phyloP scores from a whole-genome alignment of 2,113 vertebrate species.

The Phocoena sinus region DNA sequence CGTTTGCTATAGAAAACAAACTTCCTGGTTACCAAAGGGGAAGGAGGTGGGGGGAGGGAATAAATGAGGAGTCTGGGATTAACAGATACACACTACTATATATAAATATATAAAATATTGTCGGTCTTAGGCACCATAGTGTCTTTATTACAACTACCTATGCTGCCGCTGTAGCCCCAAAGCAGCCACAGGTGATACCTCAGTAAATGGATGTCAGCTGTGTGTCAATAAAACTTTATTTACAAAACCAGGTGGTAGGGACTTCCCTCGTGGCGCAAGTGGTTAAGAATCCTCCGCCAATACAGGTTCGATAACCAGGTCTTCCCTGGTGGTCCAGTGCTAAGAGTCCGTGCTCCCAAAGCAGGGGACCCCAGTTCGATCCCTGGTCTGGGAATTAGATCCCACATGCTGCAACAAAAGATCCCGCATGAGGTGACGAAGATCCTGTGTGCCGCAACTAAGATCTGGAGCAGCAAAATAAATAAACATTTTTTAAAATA shows the following conservation, averaged over 20 bases:
- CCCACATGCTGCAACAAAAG: too few species aligned
- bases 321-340: too few species aligned
- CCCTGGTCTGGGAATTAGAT: too few species aligned
- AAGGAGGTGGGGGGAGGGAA: not conserved
- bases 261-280: too few species aligned
- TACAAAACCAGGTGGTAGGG: not conserved
- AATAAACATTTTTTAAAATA: too few species aligned
- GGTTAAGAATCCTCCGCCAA: too few species aligned
- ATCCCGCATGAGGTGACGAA: too few species aligned
- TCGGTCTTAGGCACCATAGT: not conserved
- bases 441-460: too few species aligned
- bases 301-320: not conserved
- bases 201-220: not conserved
- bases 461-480: too few species aligned
- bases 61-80: not conserved
- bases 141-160: not conserved
- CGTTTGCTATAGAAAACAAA: not conserved
- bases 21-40: not conserved
- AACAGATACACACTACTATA: not conserved
- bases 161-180: not conserved
- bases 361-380: too few species aligned
- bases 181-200: not conserved
- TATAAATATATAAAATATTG: not conserved
- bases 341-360: too few species aligned
- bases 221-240: not conserved